phyloP scores from a whole-genome alignment of 2,888 invertebrate species.

The Orchesellides sinensis region DNA sequence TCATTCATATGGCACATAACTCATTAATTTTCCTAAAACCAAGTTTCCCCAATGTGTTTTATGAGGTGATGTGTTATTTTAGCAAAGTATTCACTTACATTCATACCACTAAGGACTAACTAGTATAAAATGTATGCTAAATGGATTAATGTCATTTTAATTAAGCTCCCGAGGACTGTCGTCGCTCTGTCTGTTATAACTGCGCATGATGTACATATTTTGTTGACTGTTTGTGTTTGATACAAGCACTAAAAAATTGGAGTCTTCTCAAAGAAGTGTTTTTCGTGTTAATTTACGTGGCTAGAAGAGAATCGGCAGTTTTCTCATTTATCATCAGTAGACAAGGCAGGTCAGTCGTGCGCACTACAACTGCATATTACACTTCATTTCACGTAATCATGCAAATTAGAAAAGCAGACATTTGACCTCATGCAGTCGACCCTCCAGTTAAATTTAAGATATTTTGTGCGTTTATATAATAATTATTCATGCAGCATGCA shows the following conservation, averaged over 20 bases:
- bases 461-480: background rate
- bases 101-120: background rate
- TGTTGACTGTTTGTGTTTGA: background rate
- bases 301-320: background rate
- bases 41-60: background rate
- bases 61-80: background rate
- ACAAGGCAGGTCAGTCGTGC: conserved; percentile 37
- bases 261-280: background rate
- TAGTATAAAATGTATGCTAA: background rate
- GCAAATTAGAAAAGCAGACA: conserved; percentile 60
- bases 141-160: conserved; percentile 55
- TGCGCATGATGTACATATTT: background rate
- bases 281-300: background rate
- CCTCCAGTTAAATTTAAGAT: conserved; percentile 22
- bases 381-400: conserved; percentile 42
- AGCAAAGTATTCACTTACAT: background rate
- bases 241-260: background rate
- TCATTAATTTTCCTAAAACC: too few relatives aligned
- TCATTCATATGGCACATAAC: too few relatives aligned
- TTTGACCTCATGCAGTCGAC: conserved; percentile 22
- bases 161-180: conserved; percentile 40
- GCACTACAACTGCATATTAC: conserved; percentile 49
- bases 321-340: conserved; percentile 17
- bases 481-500: conserved; percentile 16
- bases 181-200: background rate